Evolutionary conservation across 92 coral and sea anemone genomes (phyloP).

Genomic region (Zoanthus gigantus): DNA sequence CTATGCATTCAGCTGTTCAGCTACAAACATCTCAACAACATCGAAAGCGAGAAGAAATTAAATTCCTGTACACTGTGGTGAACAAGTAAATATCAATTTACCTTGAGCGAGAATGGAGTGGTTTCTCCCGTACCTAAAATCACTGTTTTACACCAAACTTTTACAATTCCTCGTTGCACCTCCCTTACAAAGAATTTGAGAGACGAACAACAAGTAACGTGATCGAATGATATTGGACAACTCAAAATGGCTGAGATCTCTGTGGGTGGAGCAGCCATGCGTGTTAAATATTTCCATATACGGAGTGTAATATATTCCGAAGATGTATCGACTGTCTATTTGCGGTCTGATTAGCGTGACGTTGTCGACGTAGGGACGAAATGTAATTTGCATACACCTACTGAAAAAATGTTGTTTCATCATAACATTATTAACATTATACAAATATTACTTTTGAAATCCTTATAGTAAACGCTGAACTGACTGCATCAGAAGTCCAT

Average conservation of each 20-base stretch:
- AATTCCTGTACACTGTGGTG: conserved; percentile 33
- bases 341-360: conserved; percentile 32
- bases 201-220: conserved; percentile 24
- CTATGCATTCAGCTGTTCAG: conserved; percentile 33
- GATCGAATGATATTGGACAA: conserved; percentile 26
- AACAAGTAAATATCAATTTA: conserved; percentile 12
- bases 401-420: background rate
- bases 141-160: conserved; percentile 14
- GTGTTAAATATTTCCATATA: conserved; percentile 36
- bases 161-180: conserved; percentile 25
- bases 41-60: background rate
- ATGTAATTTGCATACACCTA: background rate
- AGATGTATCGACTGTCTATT: conserved; percentile 39
- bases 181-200: conserved; percentile 43
- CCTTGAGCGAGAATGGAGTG: conserved; percentile 38
- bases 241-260: conserved; percentile 48
- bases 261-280: conserved; percentile 54
- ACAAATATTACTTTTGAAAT: background rate
- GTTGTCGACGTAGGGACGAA: background rate
- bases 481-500: background rate
- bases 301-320: conserved; percentile 35
- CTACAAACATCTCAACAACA: background rate
- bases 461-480: background rate
- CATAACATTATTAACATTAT: background rate
- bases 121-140: conserved; percentile 32